A percentile compares a stretch with the other conserved stretches of the same genome.
These are phyloP conservation scores for Eristalis intricaria DNA, from an alignment of 2,888 invertebrate genomes.

Conservation along the genomic window DNA sequence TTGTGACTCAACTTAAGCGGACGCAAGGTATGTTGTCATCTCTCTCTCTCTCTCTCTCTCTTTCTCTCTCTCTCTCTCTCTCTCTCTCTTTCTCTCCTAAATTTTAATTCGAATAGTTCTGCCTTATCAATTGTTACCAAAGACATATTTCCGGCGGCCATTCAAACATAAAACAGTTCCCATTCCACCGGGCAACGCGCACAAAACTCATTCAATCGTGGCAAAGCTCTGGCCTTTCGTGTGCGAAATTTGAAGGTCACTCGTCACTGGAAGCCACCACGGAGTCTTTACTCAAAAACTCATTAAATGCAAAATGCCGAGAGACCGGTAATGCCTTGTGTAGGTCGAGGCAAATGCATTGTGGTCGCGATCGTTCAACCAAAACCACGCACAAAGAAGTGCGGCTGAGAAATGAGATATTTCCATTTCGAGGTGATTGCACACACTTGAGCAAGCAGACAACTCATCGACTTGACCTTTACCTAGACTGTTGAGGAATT, in stretches of 20 bases:
- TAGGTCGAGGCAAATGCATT: background rate
- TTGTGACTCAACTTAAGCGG: too few species aligned
- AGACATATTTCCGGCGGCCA: background rate
- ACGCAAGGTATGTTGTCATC: too few species aligned
- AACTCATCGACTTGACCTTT: background rate
- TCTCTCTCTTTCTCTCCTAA: too few species aligned
- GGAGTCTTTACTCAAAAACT: background rate
- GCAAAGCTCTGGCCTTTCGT: background rate
- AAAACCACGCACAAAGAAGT: background rate
- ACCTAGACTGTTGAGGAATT: background rate
- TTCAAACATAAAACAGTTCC: background rate
- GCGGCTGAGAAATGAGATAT: background rate
- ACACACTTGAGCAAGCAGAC: background rate
- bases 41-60: too few species aligned
- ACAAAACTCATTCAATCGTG: background rate
- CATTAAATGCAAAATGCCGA: background rate
- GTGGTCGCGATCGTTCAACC: background rate
- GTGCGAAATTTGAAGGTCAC: background rate
- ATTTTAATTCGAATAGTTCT: too few species aligned
- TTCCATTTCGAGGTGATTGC: background rate
- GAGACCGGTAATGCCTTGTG: background rate
- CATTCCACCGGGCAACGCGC: background rate
- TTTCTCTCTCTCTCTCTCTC: too few species aligned
- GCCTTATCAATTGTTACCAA: too few species aligned
- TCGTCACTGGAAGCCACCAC: background rate